Conservation (phyloP, 2,113 vertebrate species). For the Entelurus aequoreus region DNA sequence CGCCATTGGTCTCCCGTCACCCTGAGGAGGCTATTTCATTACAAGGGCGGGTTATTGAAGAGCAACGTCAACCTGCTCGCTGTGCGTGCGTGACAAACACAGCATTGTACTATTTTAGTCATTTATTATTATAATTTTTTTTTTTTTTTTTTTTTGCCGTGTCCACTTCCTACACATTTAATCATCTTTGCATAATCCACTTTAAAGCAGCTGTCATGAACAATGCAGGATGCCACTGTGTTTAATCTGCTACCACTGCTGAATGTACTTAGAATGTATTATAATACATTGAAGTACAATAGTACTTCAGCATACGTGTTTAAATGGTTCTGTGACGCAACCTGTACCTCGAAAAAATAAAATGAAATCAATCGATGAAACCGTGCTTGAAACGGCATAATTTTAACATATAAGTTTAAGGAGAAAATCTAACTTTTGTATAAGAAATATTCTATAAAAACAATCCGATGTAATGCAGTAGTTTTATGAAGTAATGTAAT, state of each 20-base stretch:
- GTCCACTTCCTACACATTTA: constrained; percentile 21
- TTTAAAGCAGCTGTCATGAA: constrained; percentile 38
- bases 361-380: too few relatives aligned
- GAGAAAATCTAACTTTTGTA: too few relatives aligned
- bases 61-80: constrained; percentile 44
- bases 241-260: constrained; percentile 6
- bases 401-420: too few relatives aligned
- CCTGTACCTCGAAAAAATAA: too few relatives aligned
- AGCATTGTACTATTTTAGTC: not conserved
- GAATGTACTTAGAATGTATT: not conserved
- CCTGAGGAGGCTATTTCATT: constrained; percentile 62
- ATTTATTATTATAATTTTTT: not conserved
- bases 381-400: too few relatives aligned
- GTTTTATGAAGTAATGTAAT: too few relatives aligned
- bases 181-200: constrained; percentile 41
- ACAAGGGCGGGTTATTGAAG: constrained; percentile 57
- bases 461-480: too few relatives aligned
- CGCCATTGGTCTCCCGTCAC: constrained; percentile 37
- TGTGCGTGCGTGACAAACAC: constrained; percentile 3
- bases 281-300: not conserved
- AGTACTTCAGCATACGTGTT: not conserved
- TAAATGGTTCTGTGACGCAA: too few relatives aligned
- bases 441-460: too few relatives aligned
- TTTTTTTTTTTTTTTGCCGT: not conserved
- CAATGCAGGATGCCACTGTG: constrained; percentile 20